These are phyloP conservation scores for Euschistus heros DNA, from an alignment of 1,140 invertebrate genomes.

Conservation along the genomic window DNA sequence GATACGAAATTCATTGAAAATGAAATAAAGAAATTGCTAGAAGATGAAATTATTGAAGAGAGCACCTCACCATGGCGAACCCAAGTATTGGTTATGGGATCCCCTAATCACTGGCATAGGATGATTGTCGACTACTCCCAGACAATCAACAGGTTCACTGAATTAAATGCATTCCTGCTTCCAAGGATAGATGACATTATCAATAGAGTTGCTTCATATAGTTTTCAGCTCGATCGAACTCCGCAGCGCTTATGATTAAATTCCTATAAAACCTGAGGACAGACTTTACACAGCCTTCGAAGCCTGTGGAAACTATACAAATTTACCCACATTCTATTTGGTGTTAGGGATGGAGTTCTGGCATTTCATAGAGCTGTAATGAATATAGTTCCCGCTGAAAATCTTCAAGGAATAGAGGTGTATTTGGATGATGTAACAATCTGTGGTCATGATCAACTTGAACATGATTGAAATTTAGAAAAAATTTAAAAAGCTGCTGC, in stretches of 20 bases:
- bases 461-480: too few relatives aligned
- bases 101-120: too few relatives aligned
- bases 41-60: not conserved
- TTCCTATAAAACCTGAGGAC: not conserved
- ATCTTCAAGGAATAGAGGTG: not conserved
- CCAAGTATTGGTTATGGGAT: too few relatives aligned
- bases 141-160: too few relatives aligned
- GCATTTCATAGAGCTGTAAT: not conserved
- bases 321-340: slow-evolving; percentile 6
- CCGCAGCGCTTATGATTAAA: not conserved
- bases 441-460: too few relatives aligned
- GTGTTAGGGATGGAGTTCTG: not conserved
- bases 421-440: too few relatives aligned
- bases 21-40: not conserved
- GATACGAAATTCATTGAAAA: not conserved
- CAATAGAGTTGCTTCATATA: not conserved
- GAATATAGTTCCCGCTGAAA: not conserved
- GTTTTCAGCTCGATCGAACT: not conserved
- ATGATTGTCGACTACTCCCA: too few relatives aligned
- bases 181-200: not conserved
- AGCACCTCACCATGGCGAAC: not conserved
- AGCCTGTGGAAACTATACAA: slow-evolving; percentile 11
- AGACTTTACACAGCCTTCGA: not conserved
- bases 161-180: not conserved
- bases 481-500: too few relatives aligned